Evolutionary conservation across 2,113 vertebrate genomes (phyloP).

Genomic region (Orientallactaga bullata): DNA sequence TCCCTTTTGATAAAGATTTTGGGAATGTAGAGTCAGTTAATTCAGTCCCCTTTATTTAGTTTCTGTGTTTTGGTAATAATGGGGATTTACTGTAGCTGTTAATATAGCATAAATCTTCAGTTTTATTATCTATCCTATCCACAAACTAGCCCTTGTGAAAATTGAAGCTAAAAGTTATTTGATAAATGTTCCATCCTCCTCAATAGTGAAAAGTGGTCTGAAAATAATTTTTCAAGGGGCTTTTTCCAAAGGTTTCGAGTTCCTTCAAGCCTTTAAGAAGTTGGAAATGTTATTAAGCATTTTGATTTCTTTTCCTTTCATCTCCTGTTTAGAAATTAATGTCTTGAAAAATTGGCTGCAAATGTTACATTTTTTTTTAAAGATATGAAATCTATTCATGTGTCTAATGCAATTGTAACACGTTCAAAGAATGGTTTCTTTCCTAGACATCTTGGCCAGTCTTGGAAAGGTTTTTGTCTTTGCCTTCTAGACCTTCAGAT

Average conservation of each 20-base stretch:
- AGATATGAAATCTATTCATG: constrained; percentile 78
- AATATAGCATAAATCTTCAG: constrained; percentile 72
- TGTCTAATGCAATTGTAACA: constrained; percentile 68
- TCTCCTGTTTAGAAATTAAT: constrained; percentile 83
- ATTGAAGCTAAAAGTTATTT: constrained; percentile 79
- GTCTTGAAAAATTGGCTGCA: constrained; percentile 79
- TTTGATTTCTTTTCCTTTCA: constrained; percentile 82
- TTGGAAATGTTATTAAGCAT: constrained; percentile 80
- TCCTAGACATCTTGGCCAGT: constrained; percentile 66
- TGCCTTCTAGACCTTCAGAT: constrained; percentile 54
- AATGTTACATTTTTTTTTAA: constrained; percentile 75
- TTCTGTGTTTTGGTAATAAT: constrained; percentile 64
- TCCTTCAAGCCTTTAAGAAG: constrained; percentile 78
- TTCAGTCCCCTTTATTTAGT: constrained; percentile 60
- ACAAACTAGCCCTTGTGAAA: constrained; percentile 76
- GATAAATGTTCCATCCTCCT: constrained; percentile 70
- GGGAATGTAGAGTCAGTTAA: constrained; percentile 70
- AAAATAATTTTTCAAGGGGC: constrained; percentile 79
- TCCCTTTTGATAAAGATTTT: constrained; percentile 68
- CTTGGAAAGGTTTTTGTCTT: constrained; percentile 72
- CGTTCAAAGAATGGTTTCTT: constrained; percentile 66
- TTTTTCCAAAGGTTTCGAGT: constrained; percentile 80
- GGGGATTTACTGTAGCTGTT: constrained; percentile 68
- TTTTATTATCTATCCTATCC: constrained; percentile 77
- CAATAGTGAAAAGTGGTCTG: constrained; percentile 68